Conservation (phyloP, 2,888 invertebrate species). For the Drosophila kokeensis region DNA sequence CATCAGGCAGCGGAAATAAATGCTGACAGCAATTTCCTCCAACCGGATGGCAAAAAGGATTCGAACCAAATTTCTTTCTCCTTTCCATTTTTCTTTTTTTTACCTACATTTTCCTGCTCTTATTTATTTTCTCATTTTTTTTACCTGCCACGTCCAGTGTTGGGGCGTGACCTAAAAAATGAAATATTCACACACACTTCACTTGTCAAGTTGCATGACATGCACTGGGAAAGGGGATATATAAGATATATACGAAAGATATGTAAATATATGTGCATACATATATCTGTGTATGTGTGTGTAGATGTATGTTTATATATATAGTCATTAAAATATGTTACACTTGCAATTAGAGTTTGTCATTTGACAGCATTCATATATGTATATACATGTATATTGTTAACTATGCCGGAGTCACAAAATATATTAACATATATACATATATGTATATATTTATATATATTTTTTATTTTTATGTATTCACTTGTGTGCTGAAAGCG, state of each 20-base stretch:
- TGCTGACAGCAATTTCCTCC: slow-evolving; percentile 75
- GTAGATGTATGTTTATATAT: slow-evolving; percentile 17
- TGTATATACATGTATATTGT: slow-evolving; percentile 60
- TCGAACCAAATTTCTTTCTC: slow-evolving; percentile 67
- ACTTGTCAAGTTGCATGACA: slow-evolving; percentile 77
- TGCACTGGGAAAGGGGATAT: slow-evolving; percentile 23
- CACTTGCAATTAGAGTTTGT: slow-evolving; percentile 78
- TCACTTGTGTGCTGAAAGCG: not conserved
- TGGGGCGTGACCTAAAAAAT: slow-evolving; percentile 74
- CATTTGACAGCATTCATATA: slow-evolving; percentile 69
- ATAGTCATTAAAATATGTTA: slow-evolving; percentile 72
- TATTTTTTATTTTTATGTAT: not conserved
- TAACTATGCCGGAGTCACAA: slow-evolving; percentile 40
- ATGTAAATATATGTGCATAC: slow-evolving; percentile 30
- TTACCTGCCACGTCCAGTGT: slow-evolving; percentile 68
- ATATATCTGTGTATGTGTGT: slow-evolving; percentile 9
- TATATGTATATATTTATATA: not conserved
- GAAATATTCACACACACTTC: slow-evolving; percentile 79
- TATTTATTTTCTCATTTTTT: slow-evolving; percentile 27
- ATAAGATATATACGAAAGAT: slow-evolving; percentile 30
- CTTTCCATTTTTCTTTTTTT: slow-evolving; percentile 28
- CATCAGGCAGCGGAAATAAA: slow-evolving; percentile 76
- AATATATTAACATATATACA: not conserved
- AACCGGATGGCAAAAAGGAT: slow-evolving; percentile 75
- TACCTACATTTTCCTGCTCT: slow-evolving; percentile 16